phyloP scores from a whole-genome alignment of 2,113 vertebrate genomes.

The Taxidea taxus region DNA sequence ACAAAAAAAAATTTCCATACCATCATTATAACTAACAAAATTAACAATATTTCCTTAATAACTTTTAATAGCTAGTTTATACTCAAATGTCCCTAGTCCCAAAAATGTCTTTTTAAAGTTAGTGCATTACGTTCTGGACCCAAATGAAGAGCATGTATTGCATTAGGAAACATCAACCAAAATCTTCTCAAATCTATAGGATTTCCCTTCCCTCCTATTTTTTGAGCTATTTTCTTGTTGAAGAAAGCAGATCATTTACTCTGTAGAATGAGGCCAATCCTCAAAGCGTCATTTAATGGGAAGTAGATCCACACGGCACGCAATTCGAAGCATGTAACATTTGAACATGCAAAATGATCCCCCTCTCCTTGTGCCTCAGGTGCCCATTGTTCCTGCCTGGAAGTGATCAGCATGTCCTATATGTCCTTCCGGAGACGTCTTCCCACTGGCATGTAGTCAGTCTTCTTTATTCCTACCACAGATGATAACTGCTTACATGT shows the following conservation, averaged over 20 bases:
- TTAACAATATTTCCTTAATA: not conserved
- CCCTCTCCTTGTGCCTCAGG: not conserved
- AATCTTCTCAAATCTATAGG: not conserved
- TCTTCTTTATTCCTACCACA: slow-evolving; percentile 11
- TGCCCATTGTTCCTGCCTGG: slow-evolving; percentile 5
- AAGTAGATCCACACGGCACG: not conserved
- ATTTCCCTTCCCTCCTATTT: not conserved
- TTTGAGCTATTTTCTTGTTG: slow-evolving; percentile 32
- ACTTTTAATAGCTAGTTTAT: not conserved
- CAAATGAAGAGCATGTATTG: not conserved
- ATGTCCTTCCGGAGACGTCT: not conserved
- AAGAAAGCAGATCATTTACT: slow-evolving; percentile 57
- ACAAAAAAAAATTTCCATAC: not conserved
- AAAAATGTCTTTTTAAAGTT: not conserved
- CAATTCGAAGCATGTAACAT: slow-evolving; percentile 41
- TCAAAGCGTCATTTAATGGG: slow-evolving; percentile 53
- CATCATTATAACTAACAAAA: not conserved
- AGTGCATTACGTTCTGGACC: not conserved
- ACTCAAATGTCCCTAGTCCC: not conserved
- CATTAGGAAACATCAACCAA: not conserved
- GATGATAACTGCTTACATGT: not conserved
- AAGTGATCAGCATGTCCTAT: not conserved
- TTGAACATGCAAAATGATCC: slow-evolving; percentile 24
- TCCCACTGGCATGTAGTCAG: slow-evolving; percentile 40
- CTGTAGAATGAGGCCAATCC: slow-evolving; percentile 38